Evolutionary conservation across 92 coral and sea anemone genomes (phyloP), one percentile per base, ranked within the genome.

Genomic region (Actinernus sp.): DNA sequence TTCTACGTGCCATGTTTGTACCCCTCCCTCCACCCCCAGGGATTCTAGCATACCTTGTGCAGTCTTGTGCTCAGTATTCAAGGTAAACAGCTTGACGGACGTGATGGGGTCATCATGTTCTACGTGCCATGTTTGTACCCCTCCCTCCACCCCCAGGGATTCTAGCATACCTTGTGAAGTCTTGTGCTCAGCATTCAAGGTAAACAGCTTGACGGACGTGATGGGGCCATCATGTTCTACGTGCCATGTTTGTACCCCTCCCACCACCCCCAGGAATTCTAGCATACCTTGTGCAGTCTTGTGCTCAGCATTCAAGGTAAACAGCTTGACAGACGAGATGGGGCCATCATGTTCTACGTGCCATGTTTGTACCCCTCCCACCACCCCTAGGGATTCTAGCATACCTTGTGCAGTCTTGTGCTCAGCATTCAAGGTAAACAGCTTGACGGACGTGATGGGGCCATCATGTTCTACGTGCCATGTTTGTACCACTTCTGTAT

Each of bases 191-290:
- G n/a, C n/a, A n/a, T 45, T 5, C 52, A 8, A 45, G 9, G 70
- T 57, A 49, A 90, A 93, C 50, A 93, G 37, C 38, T 78, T 89
- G 46, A 90, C 93, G 40, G 93, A 85, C 63, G 97, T 81, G 33
- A 93, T 81, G 1, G 97, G 97, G 11, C 98, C 98, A 79, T 93
- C 97, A 58, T 91, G 98, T 46, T 78, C 80, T 48, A 84, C 50
- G 30, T 56, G 62, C 64, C 73, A 71, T 36, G 53, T 74, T n/a
- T 71, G n/a, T n/a, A 56, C n/a, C n/a, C n/a, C n/a, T n/a, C n/a
- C n/a, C n/a, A n/a, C n/a, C n/a, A n/a, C n/a, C n/a, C n/a, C n/a
- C n/a, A n/a, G n/a, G n/a, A n/a, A n/a, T n/a, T n/a, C n/a, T n/a
- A n/a, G n/a, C n/a, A n/a, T n/a, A n/a, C n/a, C n/a, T n/a, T n/a